phyloP scores from a whole-genome alignment of 1,140 invertebrate species.

The Drosophila repleta region DNA sequence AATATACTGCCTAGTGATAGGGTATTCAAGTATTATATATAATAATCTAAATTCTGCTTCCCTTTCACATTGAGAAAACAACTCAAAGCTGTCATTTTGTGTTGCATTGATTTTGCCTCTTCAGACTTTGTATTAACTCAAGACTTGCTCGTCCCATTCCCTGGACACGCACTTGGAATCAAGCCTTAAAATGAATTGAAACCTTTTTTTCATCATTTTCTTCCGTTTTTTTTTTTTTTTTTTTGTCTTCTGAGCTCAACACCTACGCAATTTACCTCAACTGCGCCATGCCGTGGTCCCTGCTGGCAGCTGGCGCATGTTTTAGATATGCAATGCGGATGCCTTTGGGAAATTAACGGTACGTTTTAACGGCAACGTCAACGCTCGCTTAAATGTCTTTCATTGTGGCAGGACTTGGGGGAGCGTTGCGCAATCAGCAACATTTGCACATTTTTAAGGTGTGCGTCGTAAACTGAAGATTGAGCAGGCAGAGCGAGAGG shows the following conservation, averaged over 20 bases:
- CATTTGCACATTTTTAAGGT: conserved; percentile 42
- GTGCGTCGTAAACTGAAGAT: conserved; percentile 14
- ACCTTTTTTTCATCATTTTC: conserved; percentile 17
- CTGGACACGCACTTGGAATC: conserved; percentile 1
- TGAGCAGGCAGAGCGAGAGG: not conserved
- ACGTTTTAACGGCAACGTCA: conserved; percentile 56
- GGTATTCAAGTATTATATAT: not conserved
- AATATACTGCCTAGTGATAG: not conserved
- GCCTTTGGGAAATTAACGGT: conserved; percentile 73
- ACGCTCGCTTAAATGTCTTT: conserved; percentile 52
- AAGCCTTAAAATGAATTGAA: conserved; percentile 32
- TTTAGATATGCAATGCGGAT: conserved; percentile 70
- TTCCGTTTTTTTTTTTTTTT: too few relatives aligned
- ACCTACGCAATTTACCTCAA: conserved; percentile 45
- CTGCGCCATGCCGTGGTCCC: conserved; percentile 21
- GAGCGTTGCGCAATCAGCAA: conserved; percentile 13
- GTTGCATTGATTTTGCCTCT: not conserved
- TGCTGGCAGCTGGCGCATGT: conserved; percentile 48
- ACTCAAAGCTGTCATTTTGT: too few relatives aligned
- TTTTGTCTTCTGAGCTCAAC: conserved; percentile 9
- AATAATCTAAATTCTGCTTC: too few relatives aligned
- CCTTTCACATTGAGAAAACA: too few relatives aligned
- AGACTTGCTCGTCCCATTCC: not conserved
- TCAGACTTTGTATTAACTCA: not conserved
- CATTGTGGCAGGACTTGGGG: conserved; percentile 32